Conservation (phyloP, 2,888 invertebrate genomes). For the Drosophila longiperda region DNA sequence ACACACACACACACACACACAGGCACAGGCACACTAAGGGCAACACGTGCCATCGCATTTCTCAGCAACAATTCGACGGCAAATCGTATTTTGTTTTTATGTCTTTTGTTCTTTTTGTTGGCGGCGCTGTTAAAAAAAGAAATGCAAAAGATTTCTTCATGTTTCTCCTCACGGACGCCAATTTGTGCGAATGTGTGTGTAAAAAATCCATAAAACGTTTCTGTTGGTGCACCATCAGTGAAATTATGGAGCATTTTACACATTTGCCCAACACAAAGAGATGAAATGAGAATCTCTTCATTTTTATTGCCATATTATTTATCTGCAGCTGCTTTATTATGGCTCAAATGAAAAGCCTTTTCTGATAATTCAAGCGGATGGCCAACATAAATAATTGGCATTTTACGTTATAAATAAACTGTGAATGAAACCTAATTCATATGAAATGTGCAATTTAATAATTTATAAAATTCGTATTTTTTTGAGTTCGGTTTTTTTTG, state of each 20-base stretch:
- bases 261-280: constrained; percentile 35
- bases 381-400: constrained; percentile 38
- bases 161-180: constrained; percentile 18
- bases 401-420: constrained; percentile 19
- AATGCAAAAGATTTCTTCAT: constrained; percentile 49
- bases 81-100: constrained; percentile 67
- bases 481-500: no score
- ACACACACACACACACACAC: constrained; percentile 2
- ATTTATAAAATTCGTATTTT: constrained; percentile 22
- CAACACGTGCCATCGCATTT: constrained; percentile 33
- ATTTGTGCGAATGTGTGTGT: constrained; percentile 17
- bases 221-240: constrained; percentile 21
- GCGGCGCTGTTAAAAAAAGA: constrained; percentile 8
- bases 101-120: constrained; percentile 34
- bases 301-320: constrained; percentile 55
- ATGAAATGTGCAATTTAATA: constrained; percentile 25
- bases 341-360: constrained; percentile 46
- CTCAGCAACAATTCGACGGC: not conserved
- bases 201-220: constrained; percentile 61
- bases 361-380: constrained; percentile 12
- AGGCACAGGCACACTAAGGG: constrained; percentile 7
- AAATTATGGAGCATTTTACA: constrained; percentile 45
- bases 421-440: constrained; percentile 4
- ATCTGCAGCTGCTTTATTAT: constrained; percentile 42
- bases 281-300: constrained; percentile 20